Evolutionary conservation across 2,888 invertebrate genomes (phyloP), one percentile per base, ranked within the genome.

Genomic region (Physocephala rufipes): DNA sequence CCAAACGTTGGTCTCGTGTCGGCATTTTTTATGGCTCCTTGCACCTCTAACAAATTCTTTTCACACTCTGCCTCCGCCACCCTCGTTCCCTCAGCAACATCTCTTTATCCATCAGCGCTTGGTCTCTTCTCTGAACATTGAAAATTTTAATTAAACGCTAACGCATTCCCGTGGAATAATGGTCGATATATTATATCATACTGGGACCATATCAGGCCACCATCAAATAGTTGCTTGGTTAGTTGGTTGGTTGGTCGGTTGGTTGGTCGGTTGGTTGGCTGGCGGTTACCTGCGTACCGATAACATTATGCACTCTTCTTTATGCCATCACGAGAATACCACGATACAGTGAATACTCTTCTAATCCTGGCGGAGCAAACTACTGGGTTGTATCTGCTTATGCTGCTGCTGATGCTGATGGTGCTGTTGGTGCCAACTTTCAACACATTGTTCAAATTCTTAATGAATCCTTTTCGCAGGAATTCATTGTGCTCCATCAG

Each of bases 81-180:
- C 9, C 36, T 36, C n/a, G n/a, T n/a, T n/a, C n/a, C n/a, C 4
- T 12, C 15, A 15, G 49, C 12, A n/a, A 3, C 49, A 13, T 49
- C 49, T n/a, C 3, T 49, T n/a, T 12, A 3, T 49, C 49, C 3
- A 13, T 49, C 49, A 7, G 49, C 49, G 3, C 19, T n/a, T n/a
- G n/a, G n/a, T 19, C 1, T 30, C 13, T 59, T 28, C 30, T 30
- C 15, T 36, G 15, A 61, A 26, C n/a, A 30, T 19, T n/a, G 19
- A 45, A 45, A 36, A 62, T 67, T 67, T 67, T 67, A 67, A 67
- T 67, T 67, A 67, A 67, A 67, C 53, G 21, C 12, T 30, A 47
- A 43, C 53, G 66, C 55, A 36, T 66, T 67, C 55, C 16, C 43
- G 43, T 36, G 53, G 12, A 55, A 49, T 9, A 49, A 66, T 43